Conservation (phyloP, 2,888 invertebrate species). For the Herminia tarsipennalis region DNA sequence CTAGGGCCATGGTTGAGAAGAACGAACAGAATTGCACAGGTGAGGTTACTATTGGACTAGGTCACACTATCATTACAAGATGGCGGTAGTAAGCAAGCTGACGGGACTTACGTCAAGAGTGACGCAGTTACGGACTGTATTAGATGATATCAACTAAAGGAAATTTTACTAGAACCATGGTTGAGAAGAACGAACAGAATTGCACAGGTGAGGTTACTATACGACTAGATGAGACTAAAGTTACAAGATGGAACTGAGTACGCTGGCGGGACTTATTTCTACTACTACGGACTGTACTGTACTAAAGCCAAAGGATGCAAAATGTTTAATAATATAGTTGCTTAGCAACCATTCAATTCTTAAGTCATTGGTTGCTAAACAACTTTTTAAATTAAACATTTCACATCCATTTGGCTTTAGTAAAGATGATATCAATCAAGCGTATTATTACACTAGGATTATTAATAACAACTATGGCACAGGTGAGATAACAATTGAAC, state of each 20-base stretch:
- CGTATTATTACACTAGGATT: background rate
- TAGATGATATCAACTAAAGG: constrained; percentile 93
- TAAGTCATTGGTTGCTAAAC: too few relatives aligned
- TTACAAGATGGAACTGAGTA: background rate
- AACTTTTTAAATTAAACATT: too few relatives aligned
- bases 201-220: constrained; percentile 50
- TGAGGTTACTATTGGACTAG: constrained; percentile 21
- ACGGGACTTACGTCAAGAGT: constrained; percentile 98
- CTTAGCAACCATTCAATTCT: too few relatives aligned
- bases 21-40: constrained; percentile 54
- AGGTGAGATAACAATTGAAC: too few relatives aligned
- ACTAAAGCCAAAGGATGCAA: too few relatives aligned
- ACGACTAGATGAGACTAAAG: background rate
- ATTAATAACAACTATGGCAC: background rate
- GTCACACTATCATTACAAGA: constrained; percentile 76
- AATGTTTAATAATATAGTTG: too few relatives aligned
- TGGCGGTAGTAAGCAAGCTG: constrained; percentile 98
- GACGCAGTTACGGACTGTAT: constrained; percentile 93
- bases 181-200: constrained; percentile 57
- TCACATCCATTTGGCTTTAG: too few relatives aligned
- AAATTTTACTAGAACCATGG: constrained; percentile 87
- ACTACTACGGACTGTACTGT: constrained; percentile 64
- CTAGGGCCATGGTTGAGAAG: constrained; percentile 70
- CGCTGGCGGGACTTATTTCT: constrained; percentile 56
- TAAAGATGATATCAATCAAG: constrained; percentile 32